phyloP scores from a whole-genome alignment of 2,888 invertebrate genomes.

The Cancer borealis region DNA sequence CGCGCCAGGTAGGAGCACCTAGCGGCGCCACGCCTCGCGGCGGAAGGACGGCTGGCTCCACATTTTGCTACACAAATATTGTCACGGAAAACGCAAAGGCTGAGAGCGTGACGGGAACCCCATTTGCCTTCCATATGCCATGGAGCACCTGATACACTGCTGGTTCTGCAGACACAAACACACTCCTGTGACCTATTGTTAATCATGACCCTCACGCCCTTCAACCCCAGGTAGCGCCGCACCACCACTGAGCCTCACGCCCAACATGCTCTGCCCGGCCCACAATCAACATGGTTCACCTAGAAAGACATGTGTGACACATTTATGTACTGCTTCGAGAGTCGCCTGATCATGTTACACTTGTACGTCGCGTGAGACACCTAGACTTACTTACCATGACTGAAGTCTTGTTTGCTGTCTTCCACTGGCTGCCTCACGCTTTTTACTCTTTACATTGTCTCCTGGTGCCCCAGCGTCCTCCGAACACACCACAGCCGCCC shows the following conservation, averaged over 20 bases:
- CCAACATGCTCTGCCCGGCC: not conserved
- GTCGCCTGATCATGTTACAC: not conserved
- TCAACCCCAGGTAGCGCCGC: not conserved
- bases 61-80: not conserved
- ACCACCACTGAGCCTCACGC: not conserved
- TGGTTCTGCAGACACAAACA: not conserved
- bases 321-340: not conserved
- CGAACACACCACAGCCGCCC: not conserved
- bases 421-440: not conserved
- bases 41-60: not conserved
- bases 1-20: conserved; percentile 35
- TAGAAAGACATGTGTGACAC: not conserved
- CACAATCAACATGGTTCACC: not conserved
- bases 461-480: not conserved
- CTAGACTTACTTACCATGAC: conserved; percentile 8
- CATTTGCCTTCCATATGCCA: not conserved
- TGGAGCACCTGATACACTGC: not conserved
- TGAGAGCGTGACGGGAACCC: not conserved
- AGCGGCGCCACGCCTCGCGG: not conserved
- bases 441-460: not conserved
- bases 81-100: not conserved
- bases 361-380: not conserved
- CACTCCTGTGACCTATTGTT: not conserved
- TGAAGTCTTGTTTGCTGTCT: not conserved
- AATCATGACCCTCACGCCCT: not conserved